These are phyloP conservation scores for Ecdyonurus torrentis DNA, from an alignment of 2,888 invertebrate species.

Conservation along the genomic window DNA sequence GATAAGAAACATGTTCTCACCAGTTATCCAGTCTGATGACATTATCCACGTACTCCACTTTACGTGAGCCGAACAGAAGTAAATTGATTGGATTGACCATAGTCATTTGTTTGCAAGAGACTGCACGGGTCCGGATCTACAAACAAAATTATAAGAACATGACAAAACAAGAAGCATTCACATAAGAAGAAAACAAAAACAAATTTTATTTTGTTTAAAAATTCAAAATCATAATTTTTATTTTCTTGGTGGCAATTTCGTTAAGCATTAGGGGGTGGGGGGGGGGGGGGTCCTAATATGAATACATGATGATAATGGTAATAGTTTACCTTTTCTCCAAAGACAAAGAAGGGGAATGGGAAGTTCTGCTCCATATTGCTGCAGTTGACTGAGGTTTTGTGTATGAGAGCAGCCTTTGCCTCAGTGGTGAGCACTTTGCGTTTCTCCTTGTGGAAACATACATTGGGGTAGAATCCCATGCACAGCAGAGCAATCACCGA, in stretches of 20 bases:
- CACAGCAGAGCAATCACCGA: conserved; percentile 69
- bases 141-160: too few species aligned
- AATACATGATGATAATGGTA: neutral
- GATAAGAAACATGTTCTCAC: too few species aligned
- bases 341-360: conserved; percentile 90
- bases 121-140: conserved; percentile 81
- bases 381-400: conserved; percentile 94
- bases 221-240: neutral
- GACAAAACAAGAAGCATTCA: too few species aligned
- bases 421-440: conserved; percentile 91
- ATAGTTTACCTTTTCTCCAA: conserved; percentile 71
- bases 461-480: conserved; percentile 91
- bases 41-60: conserved; percentile 60
- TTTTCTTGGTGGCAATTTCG: neutral
- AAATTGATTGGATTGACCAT: conserved; percentile 92
- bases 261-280: neutral
- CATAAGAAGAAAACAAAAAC: neutral
- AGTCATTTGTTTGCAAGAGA: conserved; percentile 90
- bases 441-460: conserved; percentile 89
- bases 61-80: conserved; percentile 79
- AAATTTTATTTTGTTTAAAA: neutral
- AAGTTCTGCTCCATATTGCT: conserved; percentile 67
- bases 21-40: conserved; percentile 80
- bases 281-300: too few species aligned
- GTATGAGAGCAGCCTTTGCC: conserved; percentile 84